Evolutionary conservation across 2,113 vertebrate species (phyloP).

Genomic region (Pantherophis guttatus): DNA sequence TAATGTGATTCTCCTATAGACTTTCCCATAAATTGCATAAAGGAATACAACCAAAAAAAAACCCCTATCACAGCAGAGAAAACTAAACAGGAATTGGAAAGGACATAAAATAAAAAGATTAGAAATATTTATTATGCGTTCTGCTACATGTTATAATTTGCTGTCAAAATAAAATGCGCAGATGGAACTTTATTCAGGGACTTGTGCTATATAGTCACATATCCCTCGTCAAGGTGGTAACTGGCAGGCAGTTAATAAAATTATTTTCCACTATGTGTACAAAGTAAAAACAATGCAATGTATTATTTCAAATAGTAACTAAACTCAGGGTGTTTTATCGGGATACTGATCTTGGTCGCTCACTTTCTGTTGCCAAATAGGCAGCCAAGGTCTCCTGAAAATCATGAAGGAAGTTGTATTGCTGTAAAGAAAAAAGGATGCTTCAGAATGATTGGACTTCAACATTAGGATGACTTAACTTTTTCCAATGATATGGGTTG

Average conservation of each 20-base stretch:
- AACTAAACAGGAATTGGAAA: not conserved
- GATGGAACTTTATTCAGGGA: not conserved
- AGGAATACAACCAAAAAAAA: not conserved
- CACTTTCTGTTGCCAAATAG: slow-evolving; percentile 68
- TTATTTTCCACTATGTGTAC: too few relatives aligned
- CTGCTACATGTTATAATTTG: not conserved
- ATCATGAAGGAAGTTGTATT: slow-evolving; percentile 92
- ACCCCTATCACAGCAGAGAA: not conserved
- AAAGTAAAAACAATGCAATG: fast-evolving
- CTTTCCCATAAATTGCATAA: not conserved
- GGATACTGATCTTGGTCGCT: slow-evolving; percentile 73
- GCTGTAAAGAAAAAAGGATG: slow-evolving; percentile 63
- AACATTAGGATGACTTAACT: not conserved
- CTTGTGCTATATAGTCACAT: not conserved
- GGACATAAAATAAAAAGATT: not conserved
- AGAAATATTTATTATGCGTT: not conserved
- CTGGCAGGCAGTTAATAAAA: not conserved
- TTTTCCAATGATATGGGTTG: not conserved
- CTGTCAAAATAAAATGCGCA: not conserved
- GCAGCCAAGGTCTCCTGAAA: slow-evolving; percentile 77
- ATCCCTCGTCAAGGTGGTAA: not conserved
- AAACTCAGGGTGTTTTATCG: slow-evolving; percentile 63
- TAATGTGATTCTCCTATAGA: not conserved
- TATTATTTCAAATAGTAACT: fast-evolving
- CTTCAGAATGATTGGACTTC: not conserved